A percentile compares a stretch with the other conserved stretches of the same genome.
phyloP scores from a whole-genome alignment of 2,797 vertebrate species.

The Protonibea diacanthus region DNA sequence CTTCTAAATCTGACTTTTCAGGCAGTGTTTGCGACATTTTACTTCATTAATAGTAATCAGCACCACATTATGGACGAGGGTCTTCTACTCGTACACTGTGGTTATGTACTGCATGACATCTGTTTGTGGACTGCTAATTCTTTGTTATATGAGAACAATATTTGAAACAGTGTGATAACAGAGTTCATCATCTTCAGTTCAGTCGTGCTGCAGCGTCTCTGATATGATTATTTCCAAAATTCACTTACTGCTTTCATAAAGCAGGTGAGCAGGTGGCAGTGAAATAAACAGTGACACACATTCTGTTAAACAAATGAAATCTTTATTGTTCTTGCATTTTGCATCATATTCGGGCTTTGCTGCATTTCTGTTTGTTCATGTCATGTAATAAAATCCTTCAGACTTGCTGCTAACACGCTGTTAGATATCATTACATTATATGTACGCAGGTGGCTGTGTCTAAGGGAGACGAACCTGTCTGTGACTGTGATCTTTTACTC shows the following conservation, averaged over 20 bases:
- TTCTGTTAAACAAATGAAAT: not conserved
- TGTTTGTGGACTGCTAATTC: not conserved
- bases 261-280: not conserved
- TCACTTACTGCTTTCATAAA: not conserved
- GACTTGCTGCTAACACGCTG: not conserved
- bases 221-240: not conserved
- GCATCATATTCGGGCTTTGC: not conserved
- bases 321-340: not conserved
- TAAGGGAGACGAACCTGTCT: not conserved
- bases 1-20: too few relatives aligned
- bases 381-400: constrained; percentile 4
- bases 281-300: not conserved
- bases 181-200: not conserved
- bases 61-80: not conserved
- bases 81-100: too few relatives aligned
- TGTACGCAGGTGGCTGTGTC: not conserved
- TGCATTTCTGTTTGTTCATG: not conserved
- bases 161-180: not conserved
- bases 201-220: not conserved
- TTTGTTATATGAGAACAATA: too few relatives aligned
- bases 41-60: too few relatives aligned
- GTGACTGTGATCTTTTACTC: not conserved
- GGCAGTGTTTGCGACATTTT: too few relatives aligned
- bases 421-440: not conserved
- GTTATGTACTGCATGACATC: not conserved